A percentile compares a stretch with the other conserved stretches of the same genome.
These are phyloP conservation scores for Contarinia nasturtii DNA, from an alignment of 1,140 invertebrate genomes.

Conservation along the genomic window DNA sequence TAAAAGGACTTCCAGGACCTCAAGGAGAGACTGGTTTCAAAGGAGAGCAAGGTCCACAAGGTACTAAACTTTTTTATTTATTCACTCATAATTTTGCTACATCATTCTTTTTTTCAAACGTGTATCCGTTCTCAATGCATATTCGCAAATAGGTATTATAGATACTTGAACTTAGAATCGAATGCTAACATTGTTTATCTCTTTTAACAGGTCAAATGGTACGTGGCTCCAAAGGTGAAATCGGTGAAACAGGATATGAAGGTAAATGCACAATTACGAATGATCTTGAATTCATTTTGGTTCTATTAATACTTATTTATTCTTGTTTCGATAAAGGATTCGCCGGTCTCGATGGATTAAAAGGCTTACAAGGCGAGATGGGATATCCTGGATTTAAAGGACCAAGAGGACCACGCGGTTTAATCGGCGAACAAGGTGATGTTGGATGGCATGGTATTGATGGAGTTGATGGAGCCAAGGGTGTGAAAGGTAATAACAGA, in stretches of 20 bases:
- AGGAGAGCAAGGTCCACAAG: slow-evolving; percentile 31
- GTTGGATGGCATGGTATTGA: slow-evolving; percentile 25
- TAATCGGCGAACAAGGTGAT: slow-evolving; percentile 25
- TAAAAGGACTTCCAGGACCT: slow-evolving; percentile 22
- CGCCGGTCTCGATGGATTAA: neutral
- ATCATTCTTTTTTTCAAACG: too few relatives aligned
- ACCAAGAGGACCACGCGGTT: slow-evolving; percentile 41
- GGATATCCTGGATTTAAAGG: slow-evolving; percentile 37
- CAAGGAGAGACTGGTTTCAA: slow-evolving; percentile 28
- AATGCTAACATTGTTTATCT: too few relatives aligned
- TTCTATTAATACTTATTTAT: too few relatives aligned
- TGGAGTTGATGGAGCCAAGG: slow-evolving; percentile 39
- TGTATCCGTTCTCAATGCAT: too few relatives aligned
- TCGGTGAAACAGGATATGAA: slow-evolving; percentile 29
- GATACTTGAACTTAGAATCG: too few relatives aligned
- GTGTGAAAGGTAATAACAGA: slow-evolving; percentile 18
- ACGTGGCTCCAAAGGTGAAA: slow-evolving; percentile 19
- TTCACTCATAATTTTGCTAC: too few relatives aligned
- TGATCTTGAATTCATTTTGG: too few relatives aligned
- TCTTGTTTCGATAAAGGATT: too few relatives aligned
- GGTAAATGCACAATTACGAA: too few relatives aligned
- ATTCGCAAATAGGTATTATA: too few relatives aligned
- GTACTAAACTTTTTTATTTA: slow-evolving; percentile 12
- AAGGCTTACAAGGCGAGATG: slow-evolving; percentile 28
- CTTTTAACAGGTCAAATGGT: too few relatives aligned